A percentile compares a stretch with the other conserved stretches of the same genome.
These are phyloP conservation scores for Elymnias hypermnestra DNA, from an alignment of 1,140 invertebrate genomes.

Conservation along the genomic window DNA sequence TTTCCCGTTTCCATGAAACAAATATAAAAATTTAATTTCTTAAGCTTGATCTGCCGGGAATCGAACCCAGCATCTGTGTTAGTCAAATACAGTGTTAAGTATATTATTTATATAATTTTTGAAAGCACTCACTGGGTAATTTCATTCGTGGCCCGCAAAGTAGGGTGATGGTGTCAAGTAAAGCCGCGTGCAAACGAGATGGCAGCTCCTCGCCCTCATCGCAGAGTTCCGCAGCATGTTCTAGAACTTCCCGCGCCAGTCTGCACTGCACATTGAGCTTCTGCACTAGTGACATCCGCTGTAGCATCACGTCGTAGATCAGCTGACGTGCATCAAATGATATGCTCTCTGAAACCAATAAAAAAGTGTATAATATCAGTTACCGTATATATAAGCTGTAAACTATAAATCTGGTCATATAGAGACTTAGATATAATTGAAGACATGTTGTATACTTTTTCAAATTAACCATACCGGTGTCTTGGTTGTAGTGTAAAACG, in stretches of 20 bases:
- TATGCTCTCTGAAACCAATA: slow-evolving; percentile 26
- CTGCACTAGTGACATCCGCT: slow-evolving; percentile 56
- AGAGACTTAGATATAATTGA: too few relatives aligned
- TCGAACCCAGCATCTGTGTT: too few relatives aligned
- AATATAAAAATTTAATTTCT: too few relatives aligned
- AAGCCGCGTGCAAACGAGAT: slow-evolving; percentile 27
- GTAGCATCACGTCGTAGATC: slow-evolving; percentile 69
- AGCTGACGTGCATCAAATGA: slow-evolving; percentile 57
- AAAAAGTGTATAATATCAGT: too few relatives aligned
- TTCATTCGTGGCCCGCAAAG: slow-evolving; percentile 53
- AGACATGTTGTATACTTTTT: too few relatives aligned
- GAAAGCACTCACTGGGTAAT: slow-evolving; percentile 44
- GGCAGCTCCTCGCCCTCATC: slow-evolving; percentile 42
- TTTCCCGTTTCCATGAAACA: too few relatives aligned
- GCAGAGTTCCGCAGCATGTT: slow-evolving; percentile 44
- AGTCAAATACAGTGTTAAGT: too few relatives aligned
- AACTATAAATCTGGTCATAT: too few relatives aligned
- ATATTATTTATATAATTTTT: too few relatives aligned
- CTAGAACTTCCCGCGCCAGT: slow-evolving; percentile 48
- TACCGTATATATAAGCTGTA: too few relatives aligned
- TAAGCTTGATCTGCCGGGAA: too few relatives aligned
- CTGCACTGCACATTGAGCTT: slow-evolving; percentile 57
- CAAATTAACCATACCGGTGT: slow-evolving; percentile 25
- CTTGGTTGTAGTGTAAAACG: slow-evolving; percentile 47
- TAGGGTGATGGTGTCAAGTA: slow-evolving; percentile 50